Evolutionary conservation across 2,888 invertebrate genomes (phyloP), one percentile per base, ranked within the genome.

Genomic region (Hofmannophila pseudospretella): DNA sequence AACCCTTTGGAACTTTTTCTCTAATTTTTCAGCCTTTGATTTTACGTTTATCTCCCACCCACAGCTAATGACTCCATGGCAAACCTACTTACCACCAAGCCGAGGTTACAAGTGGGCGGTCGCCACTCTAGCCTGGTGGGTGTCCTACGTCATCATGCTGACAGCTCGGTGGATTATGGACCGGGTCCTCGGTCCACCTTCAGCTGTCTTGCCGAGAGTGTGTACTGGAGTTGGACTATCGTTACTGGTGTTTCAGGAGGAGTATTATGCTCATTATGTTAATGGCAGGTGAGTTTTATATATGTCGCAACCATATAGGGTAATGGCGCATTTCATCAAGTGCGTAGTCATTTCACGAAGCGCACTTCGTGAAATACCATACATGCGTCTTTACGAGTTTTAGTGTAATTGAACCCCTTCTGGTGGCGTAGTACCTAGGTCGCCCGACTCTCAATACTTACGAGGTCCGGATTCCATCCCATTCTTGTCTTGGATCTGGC

Each of bases 201-300:
- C 58, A 0, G 36, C 37, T 1, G 39, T 34, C 1, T 43, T 84
- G 2, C 47, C 67, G 1, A 71, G 52, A 16, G 50, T 73, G 4
- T 84, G 85, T 40, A 49, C 53, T 4, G 68, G 62, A 2, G 54
- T 76, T 5, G 80, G 76, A 2, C 20, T 79, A 1, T 86, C 86
- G 0, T 34, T 86, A 8, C 32, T 86, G 29, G 74, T 81, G 1
- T 86, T 85, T 37, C 66, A 85, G 45, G 79, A 85, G 34, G 78
- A 84, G 22, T 54, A 52, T 39, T 84, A 81, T 32, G 80, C 75
- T 0, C 85, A 86, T 63, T 86, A 82, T 47, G 71, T 86, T 4
- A 79, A 86, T 52, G 85, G 84, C 13, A 73, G 84, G 85, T 84
- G 41, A 51, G 49, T n/a, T n/a, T n/a, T n/a, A n/a, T n/a, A n/a